phyloP scores from a whole-genome alignment of 2,113 vertebrate genomes.

The Corvus moneduloides region DNA sequence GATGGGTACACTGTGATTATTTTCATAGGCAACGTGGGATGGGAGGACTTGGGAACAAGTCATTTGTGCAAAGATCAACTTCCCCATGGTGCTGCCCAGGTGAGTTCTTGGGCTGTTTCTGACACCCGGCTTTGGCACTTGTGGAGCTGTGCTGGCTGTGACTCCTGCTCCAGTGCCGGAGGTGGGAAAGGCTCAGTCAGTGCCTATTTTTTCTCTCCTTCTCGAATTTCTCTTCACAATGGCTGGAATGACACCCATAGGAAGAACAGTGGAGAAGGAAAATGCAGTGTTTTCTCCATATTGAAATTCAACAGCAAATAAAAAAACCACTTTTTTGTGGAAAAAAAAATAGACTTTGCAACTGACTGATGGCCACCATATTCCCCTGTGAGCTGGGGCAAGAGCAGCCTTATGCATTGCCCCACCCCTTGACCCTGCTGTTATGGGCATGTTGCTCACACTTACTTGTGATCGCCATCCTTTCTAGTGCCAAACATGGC shows the following conservation, averaged over 20 bases:
- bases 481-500: not conserved
- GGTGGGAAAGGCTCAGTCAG: accelerated
- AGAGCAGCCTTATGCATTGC: not conserved
- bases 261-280: not conserved
- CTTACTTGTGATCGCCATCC: not conserved
- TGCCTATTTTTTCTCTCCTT: not conserved
- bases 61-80: not conserved
- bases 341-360: not conserved
- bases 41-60: not conserved
- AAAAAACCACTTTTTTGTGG: not conserved
- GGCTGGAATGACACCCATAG: not conserved
- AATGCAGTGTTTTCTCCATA: not conserved
- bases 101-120: not conserved
- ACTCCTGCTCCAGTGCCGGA: too few relatives aligned
- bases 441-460: not conserved
- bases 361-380: not conserved
- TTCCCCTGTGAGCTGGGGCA: not conserved
- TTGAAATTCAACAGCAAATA: not conserved
- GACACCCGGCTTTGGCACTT: not conserved
- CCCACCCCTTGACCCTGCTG: not conserved
- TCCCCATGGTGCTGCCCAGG: accelerated
- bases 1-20: not conserved
- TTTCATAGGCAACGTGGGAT: not conserved
- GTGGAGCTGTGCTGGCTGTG: not conserved
- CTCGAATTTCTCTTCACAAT: not conserved